Conservation (phyloP, 2,888 invertebrate genomes). For the Drosophila silvestris region DNA sequence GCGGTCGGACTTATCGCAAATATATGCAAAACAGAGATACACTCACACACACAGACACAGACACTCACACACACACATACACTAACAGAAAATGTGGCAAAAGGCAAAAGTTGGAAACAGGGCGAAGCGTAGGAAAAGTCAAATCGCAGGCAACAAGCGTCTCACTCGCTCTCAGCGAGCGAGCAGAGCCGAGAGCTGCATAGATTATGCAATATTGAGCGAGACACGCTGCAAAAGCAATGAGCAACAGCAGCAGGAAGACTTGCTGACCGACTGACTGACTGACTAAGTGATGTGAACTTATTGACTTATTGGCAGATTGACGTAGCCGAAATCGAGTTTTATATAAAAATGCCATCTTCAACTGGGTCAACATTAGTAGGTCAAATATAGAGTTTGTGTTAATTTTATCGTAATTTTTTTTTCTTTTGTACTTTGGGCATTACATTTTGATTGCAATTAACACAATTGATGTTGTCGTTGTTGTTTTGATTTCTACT, state of each 20-base stretch:
- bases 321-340: conserved; percentile 27
- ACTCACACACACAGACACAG: not conserved
- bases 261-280: conserved; percentile 25
- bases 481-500: conserved; percentile 33
- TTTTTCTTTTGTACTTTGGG: conserved; percentile 40
- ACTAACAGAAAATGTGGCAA: conserved; percentile 19
- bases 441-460: conserved; percentile 55
- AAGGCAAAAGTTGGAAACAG: conserved; percentile 41
- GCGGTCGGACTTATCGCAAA: conserved; percentile 65
- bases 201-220: conserved; percentile 67
- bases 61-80: not conserved
- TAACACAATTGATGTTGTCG: conserved; percentile 48
- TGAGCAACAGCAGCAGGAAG: conserved; percentile 43
- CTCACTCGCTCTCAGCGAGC: not conserved
- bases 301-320: conserved; percentile 16
- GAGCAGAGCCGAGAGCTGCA: conserved; percentile 8
- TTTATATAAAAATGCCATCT: conserved; percentile 32
- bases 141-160: conserved; percentile 46
- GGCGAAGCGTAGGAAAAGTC: conserved; percentile 67
- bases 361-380: conserved; percentile 73
- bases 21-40: conserved; percentile 65
- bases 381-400: conserved; percentile 58
- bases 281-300: conserved; percentile 7
- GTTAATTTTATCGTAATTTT: conserved; percentile 36
- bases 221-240: conserved; percentile 68